Conservation (phyloP, 2,113 vertebrate species). For the Leptocoma aspasia region DNA sequence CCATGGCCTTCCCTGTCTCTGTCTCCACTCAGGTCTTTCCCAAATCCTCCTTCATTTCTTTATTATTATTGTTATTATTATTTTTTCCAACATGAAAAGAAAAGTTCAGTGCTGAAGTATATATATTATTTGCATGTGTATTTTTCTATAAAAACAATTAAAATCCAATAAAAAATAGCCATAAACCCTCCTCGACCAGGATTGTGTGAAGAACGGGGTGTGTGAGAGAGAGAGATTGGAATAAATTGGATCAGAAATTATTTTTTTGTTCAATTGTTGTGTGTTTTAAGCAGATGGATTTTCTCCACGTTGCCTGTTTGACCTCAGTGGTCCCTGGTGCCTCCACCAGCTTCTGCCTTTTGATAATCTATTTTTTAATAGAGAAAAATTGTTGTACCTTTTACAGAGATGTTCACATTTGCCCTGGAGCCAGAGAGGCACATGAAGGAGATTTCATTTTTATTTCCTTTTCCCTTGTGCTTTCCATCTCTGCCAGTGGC, state of each 20-base stretch:
- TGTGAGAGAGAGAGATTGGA: background rate
- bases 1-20: fast-evolving
- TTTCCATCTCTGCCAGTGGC: background rate
- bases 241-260: constrained; percentile 23
- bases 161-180: background rate
- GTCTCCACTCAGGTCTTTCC: background rate
- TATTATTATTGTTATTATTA: background rate
- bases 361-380: background rate
- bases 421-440: background rate
- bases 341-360: background rate
- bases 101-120: background rate
- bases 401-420: background rate
- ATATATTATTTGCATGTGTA: constrained; percentile 56
- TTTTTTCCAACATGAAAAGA: background rate
- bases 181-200: background rate
- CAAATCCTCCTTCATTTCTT: background rate
- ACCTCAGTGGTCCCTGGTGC: background rate
- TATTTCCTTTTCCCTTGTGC: background rate
- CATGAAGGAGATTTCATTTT: background rate
- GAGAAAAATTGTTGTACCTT: background rate
- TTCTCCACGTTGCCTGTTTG: background rate
- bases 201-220: background rate
- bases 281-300: background rate
- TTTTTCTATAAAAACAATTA: constrained; percentile 50
- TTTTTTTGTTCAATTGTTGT: background rate